A percentile compares a stretch with the other conserved stretches of the same genome.
phyloP scores from a whole-genome alignment of 2,888 invertebrate species.

The Disparrhopalites patrizii region DNA sequence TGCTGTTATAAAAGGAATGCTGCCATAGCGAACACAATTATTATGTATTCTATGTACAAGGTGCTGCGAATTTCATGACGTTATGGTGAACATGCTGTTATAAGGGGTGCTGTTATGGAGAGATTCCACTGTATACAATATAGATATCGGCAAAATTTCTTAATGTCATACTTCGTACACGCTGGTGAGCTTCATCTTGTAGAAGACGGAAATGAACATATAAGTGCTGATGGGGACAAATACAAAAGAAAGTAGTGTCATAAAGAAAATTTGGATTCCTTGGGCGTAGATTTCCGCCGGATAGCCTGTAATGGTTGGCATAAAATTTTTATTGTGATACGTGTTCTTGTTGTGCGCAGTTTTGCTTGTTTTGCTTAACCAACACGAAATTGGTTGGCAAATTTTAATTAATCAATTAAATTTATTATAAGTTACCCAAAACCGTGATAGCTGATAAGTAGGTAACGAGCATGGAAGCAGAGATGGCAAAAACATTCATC shows the following conservation, averaged over 20 bases:
- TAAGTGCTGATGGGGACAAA: slow-evolving; percentile 40
- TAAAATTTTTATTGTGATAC: background rate
- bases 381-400: too few relatives aligned
- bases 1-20: too few relatives aligned
- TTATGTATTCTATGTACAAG: too few relatives aligned
- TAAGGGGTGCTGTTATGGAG: too few relatives aligned
- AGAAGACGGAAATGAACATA: slow-evolving; percentile 45
- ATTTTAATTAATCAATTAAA: too few relatives aligned
- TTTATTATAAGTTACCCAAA: too few relatives aligned
- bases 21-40: background rate
- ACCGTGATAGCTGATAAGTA: slow-evolving; percentile 25
- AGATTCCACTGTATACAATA: too few relatives aligned
- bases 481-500: slow-evolving; percentile 22
- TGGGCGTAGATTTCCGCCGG: slow-evolving; percentile 44
- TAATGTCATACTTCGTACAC: slow-evolving; percentile 38
- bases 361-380: too few relatives aligned
- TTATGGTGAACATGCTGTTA: too few relatives aligned
- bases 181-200: slow-evolving; percentile 44
- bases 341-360: too few relatives aligned
- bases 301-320: slow-evolving; percentile 29
- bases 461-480: slow-evolving; percentile 21
- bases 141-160: background rate
- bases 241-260: slow-evolving; percentile 31
- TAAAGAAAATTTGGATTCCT: slow-evolving; percentile 44
- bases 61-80: too few relatives aligned